Evolutionary conservation across 2,888 invertebrate species (phyloP), one percentile per base, ranked within the genome.

Genomic region (Epinotia nisella): DNA sequence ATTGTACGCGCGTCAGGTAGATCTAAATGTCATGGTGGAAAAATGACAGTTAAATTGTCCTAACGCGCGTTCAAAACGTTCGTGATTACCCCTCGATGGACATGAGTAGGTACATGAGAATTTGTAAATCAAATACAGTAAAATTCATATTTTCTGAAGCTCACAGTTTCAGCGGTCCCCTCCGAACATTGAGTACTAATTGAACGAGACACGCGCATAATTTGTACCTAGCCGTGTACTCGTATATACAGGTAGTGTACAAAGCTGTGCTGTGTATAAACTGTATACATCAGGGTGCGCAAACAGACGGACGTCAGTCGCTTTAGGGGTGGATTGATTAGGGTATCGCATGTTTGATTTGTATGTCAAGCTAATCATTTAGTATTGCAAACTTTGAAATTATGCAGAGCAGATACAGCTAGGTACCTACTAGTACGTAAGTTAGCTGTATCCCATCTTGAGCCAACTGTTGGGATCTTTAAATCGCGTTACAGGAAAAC

Each of bases 111-210:
- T n/a, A n/a, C n/a, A n/a, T n/a, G n/a, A n/a, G n/a, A n/a, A n/a
- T n/a, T n/a, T n/a, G n/a, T n/a, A n/a, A n/a, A n/a, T n/a, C n/a
- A n/a, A n/a, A 41, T 41, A 70, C 17, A n/a, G 55, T 7, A 35
- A 7, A 35, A 35, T 35, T 35, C 9, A 35, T 9, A 9, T 9
- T 35, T 35, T 35, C 35, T 35, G 35, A 61, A 71, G 72, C 64
- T 58, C 73, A 17, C 19, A 77, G 58, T 69, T 4, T 55, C 45
- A 29, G 74, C 65, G 21, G 72, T 69, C 58, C 15, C 35, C 69
- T 75, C 70, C 72, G 61, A 19, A 53, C 55, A 67, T 72, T 67
- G 71, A 60, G 58, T 71, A 67, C 61, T 72, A 72, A 72, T 72
- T 67, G 67, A 61, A 67, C 71, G 49, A 24, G 60, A 67, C 67